Evolutionary conservation across 2,797 vertebrate species (phyloP).

Genomic region (Euthynnus affinis): DNA sequence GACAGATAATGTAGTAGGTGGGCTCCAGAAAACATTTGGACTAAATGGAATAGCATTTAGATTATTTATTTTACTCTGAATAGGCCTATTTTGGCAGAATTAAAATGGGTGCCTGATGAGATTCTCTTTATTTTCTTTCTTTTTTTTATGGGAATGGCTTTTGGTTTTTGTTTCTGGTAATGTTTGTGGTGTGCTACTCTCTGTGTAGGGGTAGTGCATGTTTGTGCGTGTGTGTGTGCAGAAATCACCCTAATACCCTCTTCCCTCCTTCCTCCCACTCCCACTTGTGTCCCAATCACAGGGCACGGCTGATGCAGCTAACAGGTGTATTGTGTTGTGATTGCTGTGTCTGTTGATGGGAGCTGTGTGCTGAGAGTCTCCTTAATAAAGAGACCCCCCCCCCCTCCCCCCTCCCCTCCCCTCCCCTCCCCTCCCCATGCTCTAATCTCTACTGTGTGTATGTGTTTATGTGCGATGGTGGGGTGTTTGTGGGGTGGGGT

Average conservation of each 20-base stretch:
- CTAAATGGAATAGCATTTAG: conserved; percentile 48
- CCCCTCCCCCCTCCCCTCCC: neutral
- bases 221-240: conserved; percentile 20
- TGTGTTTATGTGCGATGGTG: conserved; percentile 19
- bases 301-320: conserved; percentile 62
- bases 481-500: conserved; percentile 1
- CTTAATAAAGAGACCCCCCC: conserved; percentile 64
- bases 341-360: conserved; percentile 69
- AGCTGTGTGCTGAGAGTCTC: conserved; percentile 56
- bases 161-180: conserved; percentile 25
- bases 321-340: conserved; percentile 79
- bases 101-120: conserved; percentile 29
- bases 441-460: conserved; percentile 37
- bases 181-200: conserved; percentile 10
- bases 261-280: conserved; percentile 40
- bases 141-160: conserved; percentile 5
- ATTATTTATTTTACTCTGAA: conserved; percentile 43
- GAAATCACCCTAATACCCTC: conserved; percentile 24
- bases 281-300: conserved; percentile 71
- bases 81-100: conserved; percentile 41
- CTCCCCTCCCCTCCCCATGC: neutral
- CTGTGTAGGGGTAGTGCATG: conserved; percentile 2
- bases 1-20: conserved; percentile 35
- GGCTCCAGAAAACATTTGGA: conserved; percentile 41
- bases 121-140: neutral